These are phyloP conservation scores for Himalopsyche japonica DNA, from an alignment of 2,888 invertebrate genomes.

Conservation along the genomic window DNA sequence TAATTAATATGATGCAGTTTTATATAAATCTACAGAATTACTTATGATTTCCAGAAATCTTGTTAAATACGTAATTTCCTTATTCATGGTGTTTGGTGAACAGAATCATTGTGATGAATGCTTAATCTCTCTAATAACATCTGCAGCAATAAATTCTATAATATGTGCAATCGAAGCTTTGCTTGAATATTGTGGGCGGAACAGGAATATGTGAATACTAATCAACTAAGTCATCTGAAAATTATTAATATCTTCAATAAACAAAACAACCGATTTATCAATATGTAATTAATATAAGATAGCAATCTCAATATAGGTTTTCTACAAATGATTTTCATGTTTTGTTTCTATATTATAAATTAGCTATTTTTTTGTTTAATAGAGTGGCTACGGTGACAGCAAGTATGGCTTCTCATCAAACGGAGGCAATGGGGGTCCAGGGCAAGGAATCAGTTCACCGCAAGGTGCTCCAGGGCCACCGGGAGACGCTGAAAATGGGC, in stretches of 20 bases:
- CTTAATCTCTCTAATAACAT: background rate
- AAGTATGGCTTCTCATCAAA: slow-evolving; percentile 66
- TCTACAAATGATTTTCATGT: too few species aligned
- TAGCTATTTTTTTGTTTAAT: background rate
- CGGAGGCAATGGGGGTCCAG: slow-evolving; percentile 46
- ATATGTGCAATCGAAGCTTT: background rate
- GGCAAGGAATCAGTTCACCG: slow-evolving; percentile 1
- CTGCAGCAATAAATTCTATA: background rate
- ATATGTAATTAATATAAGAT: too few species aligned
- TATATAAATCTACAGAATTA: background rate
- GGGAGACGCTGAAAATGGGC: slow-evolving; percentile 26
- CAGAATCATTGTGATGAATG: background rate
- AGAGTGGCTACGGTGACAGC: slow-evolving; percentile 60
- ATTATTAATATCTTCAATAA: background rate
- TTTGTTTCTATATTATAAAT: too few species aligned
- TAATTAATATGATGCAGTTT: too few species aligned
- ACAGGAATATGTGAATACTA: background rate
- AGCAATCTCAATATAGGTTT: too few species aligned
- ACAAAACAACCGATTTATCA: background rate
- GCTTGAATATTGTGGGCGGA: background rate
- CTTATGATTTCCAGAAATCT: background rate
- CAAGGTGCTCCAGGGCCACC: slow-evolving; percentile 11
- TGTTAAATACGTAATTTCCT: background rate
- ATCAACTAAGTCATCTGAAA: background rate
- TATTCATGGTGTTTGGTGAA: background rate